These are phyloP conservation scores for Pardosa pseudoannulata DNA, from an alignment of 2,888 invertebrate species.

Conservation along the genomic window DNA sequence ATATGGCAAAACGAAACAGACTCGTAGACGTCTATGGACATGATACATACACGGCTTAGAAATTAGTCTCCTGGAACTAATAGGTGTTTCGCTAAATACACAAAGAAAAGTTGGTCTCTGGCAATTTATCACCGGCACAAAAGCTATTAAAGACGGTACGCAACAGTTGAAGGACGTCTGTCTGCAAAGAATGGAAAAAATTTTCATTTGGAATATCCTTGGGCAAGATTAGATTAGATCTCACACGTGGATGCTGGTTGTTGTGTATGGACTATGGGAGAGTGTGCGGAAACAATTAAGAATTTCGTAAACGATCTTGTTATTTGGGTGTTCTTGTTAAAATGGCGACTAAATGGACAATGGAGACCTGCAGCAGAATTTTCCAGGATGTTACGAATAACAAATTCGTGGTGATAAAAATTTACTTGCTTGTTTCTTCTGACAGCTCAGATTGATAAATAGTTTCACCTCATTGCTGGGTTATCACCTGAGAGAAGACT, in stretches of 20 bases:
- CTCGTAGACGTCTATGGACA: not conserved
- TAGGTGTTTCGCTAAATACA: constrained; percentile 1
- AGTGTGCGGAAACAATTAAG: constrained; percentile 1
- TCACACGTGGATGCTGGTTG: not conserved
- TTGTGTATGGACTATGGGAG: not conserved
- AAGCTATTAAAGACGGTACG: not conserved
- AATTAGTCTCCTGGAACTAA: constrained; percentile 3
- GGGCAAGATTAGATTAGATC: constrained; percentile 19
- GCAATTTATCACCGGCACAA: constrained; percentile 15
- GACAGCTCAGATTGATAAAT: no score
- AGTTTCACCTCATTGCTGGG: no score
- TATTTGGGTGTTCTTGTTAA: not conserved
- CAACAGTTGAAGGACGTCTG: constrained; percentile 13
- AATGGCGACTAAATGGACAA: not conserved
- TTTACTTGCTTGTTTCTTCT: no score
- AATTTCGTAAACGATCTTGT: not conserved
- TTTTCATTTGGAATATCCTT: not conserved
- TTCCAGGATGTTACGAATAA: no score
- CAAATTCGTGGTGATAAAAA: no score
- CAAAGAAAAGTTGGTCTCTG: constrained; percentile 3
- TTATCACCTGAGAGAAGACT: no score
- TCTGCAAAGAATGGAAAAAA: constrained; percentile 11
- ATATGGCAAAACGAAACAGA: not conserved
- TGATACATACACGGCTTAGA: not conserved
- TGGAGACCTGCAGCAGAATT: not conserved